phyloP scores from a whole-genome alignment of 2,113 vertebrate species.

The human region DNA sequence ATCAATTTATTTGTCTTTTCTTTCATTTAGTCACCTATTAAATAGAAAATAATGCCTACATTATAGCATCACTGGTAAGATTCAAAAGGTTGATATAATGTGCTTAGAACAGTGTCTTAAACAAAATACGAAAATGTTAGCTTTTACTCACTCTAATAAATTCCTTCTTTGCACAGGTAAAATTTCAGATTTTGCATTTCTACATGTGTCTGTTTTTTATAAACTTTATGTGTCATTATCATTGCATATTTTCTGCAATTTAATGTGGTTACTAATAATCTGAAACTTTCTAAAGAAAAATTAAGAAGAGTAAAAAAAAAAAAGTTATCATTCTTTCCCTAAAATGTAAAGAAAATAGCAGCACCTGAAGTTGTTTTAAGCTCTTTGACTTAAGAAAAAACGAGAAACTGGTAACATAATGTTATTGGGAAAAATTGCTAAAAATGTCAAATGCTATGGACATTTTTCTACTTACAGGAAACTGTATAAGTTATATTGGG shows the following conservation, averaged over 20 bases:
- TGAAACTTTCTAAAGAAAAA: background rate
- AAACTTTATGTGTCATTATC: background rate
- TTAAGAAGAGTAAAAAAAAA: background rate
- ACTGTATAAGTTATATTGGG: background rate
- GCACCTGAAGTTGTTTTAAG: background rate
- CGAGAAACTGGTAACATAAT: background rate
- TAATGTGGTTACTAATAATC: background rate
- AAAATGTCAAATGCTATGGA: background rate
- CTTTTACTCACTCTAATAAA: background rate
- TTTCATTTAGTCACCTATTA: background rate
- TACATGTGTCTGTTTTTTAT: background rate
- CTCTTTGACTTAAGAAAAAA: background rate
- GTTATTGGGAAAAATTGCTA: background rate
- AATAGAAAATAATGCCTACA: background rate
- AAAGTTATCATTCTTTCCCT: background rate
- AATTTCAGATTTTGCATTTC: background rate
- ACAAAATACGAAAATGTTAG: background rate
- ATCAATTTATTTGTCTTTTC: background rate
- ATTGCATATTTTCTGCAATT: background rate
- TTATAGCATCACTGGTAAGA: background rate
- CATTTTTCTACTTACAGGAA: background rate
- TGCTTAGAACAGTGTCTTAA: background rate
- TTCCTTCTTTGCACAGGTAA: background rate
- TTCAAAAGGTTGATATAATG: background rate
- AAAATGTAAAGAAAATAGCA: background rate